phyloP scores from a whole-genome alignment of 2,888 invertebrate genomes.

The Hyppa rectilinea region DNA sequence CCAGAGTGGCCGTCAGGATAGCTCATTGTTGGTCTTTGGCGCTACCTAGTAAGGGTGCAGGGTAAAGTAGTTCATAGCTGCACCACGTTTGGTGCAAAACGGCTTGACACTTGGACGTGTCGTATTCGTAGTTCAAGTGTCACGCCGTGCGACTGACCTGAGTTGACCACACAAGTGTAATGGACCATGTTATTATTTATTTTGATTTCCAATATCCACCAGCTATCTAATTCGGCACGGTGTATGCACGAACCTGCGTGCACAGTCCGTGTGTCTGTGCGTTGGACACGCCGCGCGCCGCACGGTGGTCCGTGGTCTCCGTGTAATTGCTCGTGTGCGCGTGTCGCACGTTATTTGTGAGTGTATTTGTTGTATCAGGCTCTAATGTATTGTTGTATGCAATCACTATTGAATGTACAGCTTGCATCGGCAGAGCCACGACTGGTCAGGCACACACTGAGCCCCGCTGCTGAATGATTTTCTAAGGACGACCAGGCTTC shows the following conservation, averaged over 20 bases:
- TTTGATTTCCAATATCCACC: not conserved
- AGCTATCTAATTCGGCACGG: not conserved
- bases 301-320: too few relatives aligned
- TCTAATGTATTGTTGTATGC: not conserved
- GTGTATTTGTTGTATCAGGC: conserved; percentile 14
- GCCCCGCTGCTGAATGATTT: too few relatives aligned
- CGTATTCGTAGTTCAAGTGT: too few relatives aligned
- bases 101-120: not conserved
- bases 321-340: conserved; percentile 14
- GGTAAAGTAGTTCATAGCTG: not conserved
- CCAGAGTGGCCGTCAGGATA: not conserved
- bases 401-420: too few relatives aligned
- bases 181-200: not conserved
- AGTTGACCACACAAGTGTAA: not conserved
- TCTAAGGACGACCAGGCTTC: too few relatives aligned
- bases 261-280: conserved; percentile 16
- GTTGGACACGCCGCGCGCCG: conserved; percentile 31
- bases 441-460: too few relatives aligned
- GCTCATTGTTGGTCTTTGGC: not conserved
- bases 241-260: conserved; percentile 26
- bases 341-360: conserved; percentile 29
- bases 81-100: not conserved
- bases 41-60: not conserved
- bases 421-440: too few relatives aligned
- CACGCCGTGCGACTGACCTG: too few relatives aligned